Conservation (phyloP, 2,888 invertebrate species). For the Lithophane leautieri region DNA sequence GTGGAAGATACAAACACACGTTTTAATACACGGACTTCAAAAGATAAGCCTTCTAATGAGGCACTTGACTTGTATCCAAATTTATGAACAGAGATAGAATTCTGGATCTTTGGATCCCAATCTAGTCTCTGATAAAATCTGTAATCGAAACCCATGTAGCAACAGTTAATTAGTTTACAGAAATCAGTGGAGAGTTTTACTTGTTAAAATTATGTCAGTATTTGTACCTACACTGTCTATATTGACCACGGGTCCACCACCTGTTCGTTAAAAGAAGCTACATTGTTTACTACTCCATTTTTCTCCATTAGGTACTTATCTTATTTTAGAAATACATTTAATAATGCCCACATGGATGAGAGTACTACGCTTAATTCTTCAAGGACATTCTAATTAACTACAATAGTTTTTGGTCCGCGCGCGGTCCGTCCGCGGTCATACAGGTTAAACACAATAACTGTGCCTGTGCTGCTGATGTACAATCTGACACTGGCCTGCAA, state of each 20-base stretch:
- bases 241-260: not conserved
- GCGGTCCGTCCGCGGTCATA: too few relatives aligned
- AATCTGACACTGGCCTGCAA: too few relatives aligned
- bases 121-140: not conserved
- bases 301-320: not conserved
- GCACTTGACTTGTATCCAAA: not conserved
- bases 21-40: not conserved
- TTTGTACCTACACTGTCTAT: not conserved
- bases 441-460: constrained; percentile 3
- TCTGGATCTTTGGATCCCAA: too few relatives aligned
- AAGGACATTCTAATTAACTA: too few relatives aligned
- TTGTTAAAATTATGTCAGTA: not conserved
- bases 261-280: not conserved
- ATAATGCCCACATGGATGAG: not conserved
- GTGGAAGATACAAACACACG: constrained; percentile 1
- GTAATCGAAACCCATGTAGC: not conserved
- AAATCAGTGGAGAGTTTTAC: not conserved
- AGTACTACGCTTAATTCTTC: too few relatives aligned
- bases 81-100: not conserved
- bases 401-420: too few relatives aligned
- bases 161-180: not conserved
- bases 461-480: too few relatives aligned
- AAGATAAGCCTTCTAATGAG: not conserved
- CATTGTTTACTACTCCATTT: not conserved
- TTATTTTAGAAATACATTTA: too few relatives aligned